Conservation (phyloP, 2,797 vertebrate species). For the Clarias laeviceps region DNA sequence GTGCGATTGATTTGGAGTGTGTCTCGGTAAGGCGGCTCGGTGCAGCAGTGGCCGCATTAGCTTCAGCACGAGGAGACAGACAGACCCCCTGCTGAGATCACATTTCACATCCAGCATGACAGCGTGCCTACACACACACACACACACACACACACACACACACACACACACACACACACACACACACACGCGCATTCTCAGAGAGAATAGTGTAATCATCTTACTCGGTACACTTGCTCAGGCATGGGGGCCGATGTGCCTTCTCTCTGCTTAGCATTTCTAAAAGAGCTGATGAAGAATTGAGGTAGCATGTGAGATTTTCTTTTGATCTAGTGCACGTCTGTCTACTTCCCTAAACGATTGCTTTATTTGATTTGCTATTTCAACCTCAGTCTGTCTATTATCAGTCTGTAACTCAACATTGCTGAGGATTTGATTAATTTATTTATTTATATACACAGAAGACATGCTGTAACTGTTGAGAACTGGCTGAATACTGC, state of each 20-base stretch:
- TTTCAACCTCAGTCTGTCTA: neutral
- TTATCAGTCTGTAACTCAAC: neutral
- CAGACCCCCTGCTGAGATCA: constrained; percentile 52
- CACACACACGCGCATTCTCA: neutral
- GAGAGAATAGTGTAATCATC: constrained; percentile 45
- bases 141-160: neutral
- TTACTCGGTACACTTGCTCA: constrained; percentile 28
- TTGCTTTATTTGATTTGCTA: neutral
- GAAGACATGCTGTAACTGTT: neutral
- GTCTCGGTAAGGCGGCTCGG: constrained; percentile 41
- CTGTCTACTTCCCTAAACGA: neutral
- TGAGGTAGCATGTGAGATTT: neutral
- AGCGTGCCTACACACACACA: constrained; percentile 35
- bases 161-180: constrained; percentile 12
- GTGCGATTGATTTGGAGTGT: constrained; percentile 46
- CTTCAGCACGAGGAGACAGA: constrained; percentile 50
- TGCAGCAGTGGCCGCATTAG: constrained; percentile 42
- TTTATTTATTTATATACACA: neutral
- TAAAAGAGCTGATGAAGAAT: constrained; percentile 9
- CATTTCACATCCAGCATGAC: constrained; percentile 51
- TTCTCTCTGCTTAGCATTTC: constrained; percentile 28
- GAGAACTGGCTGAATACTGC: neutral
- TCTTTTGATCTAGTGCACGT: constrained; percentile 13
- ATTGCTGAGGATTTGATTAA: neutral
- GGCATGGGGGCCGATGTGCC: constrained; percentile 29